These are phyloP conservation scores for Meda fulgida DNA, from an alignment of 2,797 vertebrate species.

Conservation along the genomic window DNA sequence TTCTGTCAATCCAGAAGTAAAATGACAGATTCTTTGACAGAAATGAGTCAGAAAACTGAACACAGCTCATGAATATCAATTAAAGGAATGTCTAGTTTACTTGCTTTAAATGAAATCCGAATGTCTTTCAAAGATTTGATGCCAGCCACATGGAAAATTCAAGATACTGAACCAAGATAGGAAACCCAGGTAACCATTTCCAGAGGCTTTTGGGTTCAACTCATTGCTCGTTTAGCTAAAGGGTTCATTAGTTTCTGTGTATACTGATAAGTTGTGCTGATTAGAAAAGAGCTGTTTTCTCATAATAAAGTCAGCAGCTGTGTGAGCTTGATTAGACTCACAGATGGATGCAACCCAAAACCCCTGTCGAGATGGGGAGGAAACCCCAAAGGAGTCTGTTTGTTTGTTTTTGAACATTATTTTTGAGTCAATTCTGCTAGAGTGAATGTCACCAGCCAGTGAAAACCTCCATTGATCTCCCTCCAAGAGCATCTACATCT, in stretches of 20 bases:
- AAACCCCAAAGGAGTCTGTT: conserved; percentile 24
- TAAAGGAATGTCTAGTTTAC: neutral
- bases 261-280: neutral
- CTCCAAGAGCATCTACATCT: conserved; percentile 53
- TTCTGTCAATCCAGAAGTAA: neutral
- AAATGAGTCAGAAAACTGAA: neutral
- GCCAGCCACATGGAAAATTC: neutral
- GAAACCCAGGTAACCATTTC: conserved; percentile 12
- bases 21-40: neutral
- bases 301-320: conserved; percentile 32
- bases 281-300: conserved; percentile 15
- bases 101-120: neutral
- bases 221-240: conserved; percentile 21
- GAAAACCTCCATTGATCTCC: conserved; percentile 39
- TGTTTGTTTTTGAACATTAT: conserved; percentile 43
- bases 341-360: conserved; percentile 30
- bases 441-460: conserved; percentile 37
- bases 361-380: conserved; percentile 7
- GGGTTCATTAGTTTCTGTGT: conserved; percentile 39
- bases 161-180: neutral
- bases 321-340: conserved; percentile 22
- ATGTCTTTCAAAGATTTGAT: neutral
- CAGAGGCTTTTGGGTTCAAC: conserved; percentile 15
- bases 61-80: neutral
- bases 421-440: conserved; percentile 28